These are phyloP conservation scores for Leptocoma aspasia DNA, from an alignment of 2,113 vertebrate genomes.

Conservation along the genomic window DNA sequence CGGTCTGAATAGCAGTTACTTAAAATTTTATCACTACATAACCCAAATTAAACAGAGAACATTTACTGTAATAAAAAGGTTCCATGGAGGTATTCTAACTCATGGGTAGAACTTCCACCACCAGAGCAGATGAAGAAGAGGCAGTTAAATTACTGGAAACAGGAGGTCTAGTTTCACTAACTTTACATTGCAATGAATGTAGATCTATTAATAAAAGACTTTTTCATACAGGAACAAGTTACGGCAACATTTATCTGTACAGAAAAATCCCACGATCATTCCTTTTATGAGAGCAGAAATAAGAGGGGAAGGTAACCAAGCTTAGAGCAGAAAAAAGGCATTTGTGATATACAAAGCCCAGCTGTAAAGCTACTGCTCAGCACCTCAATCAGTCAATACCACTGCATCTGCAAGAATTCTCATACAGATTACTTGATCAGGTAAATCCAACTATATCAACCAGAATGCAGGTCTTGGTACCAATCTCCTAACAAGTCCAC, in stretches of 20 bases:
- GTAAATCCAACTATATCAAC: background rate
- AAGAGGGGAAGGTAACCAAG: background rate
- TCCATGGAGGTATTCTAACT: background rate
- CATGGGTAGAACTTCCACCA: background rate
- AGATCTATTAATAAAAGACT: background rate
- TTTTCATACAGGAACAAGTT: background rate
- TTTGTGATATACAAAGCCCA: background rate
- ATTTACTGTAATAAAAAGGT: background rate
- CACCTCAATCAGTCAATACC: background rate
- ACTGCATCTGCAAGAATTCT: background rate
- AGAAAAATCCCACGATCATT: rapidly evolving
- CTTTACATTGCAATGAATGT: background rate
- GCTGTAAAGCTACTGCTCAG: background rate
- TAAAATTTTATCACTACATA: background rate
- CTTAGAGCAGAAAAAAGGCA: background rate
- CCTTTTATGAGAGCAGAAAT: background rate
- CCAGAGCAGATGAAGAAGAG: background rate
- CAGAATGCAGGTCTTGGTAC: background rate
- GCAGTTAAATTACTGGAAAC: background rate
- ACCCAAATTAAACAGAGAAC: background rate
- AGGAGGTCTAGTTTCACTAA: background rate
- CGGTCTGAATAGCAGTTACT: background rate
- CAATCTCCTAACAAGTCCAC: background rate
- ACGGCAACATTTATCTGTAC: background rate
- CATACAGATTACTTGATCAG: background rate